These are phyloP conservation scores for Bombus waltoni DNA, from an alignment of 1,140 invertebrate genomes.

Conservation along the genomic window DNA sequence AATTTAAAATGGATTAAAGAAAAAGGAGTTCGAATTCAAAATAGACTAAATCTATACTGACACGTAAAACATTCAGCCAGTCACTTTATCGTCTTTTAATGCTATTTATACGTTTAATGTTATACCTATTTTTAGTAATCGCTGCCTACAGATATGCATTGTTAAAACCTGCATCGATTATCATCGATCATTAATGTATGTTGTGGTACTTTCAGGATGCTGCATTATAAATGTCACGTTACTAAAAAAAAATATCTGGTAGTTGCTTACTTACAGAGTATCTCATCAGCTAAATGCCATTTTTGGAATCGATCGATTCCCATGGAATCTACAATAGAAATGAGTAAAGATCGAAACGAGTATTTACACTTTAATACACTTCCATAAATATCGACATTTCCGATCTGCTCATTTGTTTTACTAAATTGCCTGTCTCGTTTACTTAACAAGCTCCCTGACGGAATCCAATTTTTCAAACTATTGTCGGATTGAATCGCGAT, in stretches of 20 bases:
- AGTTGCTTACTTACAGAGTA: background rate
- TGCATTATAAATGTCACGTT: background rate
- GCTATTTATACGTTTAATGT: background rate
- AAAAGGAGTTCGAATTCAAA: too few species aligned
- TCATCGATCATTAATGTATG: background rate
- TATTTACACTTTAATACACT: background rate
- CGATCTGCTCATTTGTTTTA: background rate
- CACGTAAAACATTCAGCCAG: too few species aligned
- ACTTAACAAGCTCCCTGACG: background rate
- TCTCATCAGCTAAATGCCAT: background rate
- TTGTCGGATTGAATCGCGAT: background rate
- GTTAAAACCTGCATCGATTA: background rate
- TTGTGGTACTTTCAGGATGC: background rate
- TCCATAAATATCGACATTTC: background rate
- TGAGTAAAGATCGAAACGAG: too few species aligned
- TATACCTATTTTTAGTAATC: background rate
- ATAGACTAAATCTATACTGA: too few species aligned
- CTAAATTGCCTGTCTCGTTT: background rate
- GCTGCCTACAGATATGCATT: too few species aligned
- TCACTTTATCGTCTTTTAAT: too few species aligned
- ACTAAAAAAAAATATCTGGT: background rate
- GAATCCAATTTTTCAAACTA: background rate
- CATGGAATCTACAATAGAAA: background rate
- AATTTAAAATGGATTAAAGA: too few species aligned
- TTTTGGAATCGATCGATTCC: constrained; percentile 1